Percentiles rank a stretch among this genome's conserved stretches.
Conservation (phyloP, 1,140 invertebrate genomes). For the Eumaeus atala region DNA sequence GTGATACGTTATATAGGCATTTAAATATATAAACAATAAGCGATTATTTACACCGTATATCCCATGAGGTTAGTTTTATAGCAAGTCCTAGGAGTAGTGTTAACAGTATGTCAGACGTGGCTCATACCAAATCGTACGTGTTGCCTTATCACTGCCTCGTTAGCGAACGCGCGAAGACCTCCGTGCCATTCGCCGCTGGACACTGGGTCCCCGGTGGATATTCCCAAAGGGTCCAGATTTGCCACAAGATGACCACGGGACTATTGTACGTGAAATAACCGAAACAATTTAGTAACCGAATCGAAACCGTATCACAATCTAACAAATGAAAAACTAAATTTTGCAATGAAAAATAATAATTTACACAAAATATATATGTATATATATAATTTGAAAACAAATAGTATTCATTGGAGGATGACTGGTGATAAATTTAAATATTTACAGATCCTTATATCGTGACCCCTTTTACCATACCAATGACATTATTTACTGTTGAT, state of each 20-base stretch:
- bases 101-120: constrained; percentile 11
- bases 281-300: constrained; percentile 12
- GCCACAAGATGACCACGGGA: constrained; percentile 96
- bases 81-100: background rate
- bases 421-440: background rate
- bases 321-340: no score
- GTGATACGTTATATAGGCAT: no score
- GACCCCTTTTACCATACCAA: constrained; percentile 1
- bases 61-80: background rate
- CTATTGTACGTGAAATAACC: constrained; percentile 69
- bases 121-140: constrained; percentile 73
- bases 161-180: constrained; percentile 63
- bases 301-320: background rate
- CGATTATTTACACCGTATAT: no score
- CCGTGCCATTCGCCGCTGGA: constrained; percentile 64
- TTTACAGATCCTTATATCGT: background rate
- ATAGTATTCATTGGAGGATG: background rate
- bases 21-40: no score
- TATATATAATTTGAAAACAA: background rate
- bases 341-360: no score
- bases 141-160: constrained; percentile 70
- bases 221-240: constrained; percentile 93
- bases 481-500: background rate
- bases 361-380: no score
- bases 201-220: constrained; percentile 72